Conservation (phyloP, 2,888 invertebrate genomes). For the Pseudococcus longispinus region DNA sequence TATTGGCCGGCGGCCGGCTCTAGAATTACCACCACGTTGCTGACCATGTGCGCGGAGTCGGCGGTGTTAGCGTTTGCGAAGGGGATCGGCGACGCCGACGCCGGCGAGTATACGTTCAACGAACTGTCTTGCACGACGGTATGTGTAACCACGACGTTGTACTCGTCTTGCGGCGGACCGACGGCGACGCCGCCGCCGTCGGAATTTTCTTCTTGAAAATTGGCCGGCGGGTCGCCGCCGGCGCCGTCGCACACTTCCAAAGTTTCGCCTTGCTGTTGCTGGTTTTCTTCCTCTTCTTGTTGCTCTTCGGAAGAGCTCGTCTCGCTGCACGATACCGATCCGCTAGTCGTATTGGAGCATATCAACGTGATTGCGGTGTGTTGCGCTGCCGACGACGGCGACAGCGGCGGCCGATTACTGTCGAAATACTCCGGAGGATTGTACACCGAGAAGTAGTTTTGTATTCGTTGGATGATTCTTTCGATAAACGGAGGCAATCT, state of each 20-base stretch:
- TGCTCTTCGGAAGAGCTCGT: background rate
- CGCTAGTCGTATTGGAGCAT: constrained; percentile 36
- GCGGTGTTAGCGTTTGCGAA: background rate
- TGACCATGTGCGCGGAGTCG: constrained; percentile 37
- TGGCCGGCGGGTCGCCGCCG: background rate
- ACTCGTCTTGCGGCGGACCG: background rate
- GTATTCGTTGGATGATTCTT: constrained; percentile 73
- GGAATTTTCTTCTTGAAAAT: background rate
- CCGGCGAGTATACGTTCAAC: constrained; percentile 44
- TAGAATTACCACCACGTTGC: constrained; percentile 58
- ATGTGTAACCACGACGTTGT: constrained; percentile 52
- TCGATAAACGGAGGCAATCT: constrained; percentile 73
- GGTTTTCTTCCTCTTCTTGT: background rate
- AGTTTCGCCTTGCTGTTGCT: background rate
- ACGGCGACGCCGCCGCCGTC: background rate
- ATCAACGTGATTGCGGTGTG: constrained; percentile 32
- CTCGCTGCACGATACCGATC: constrained; percentile 26
- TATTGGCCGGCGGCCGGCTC: constrained; percentile 56
- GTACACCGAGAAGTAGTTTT: constrained; percentile 74
- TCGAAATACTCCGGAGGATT: constrained; percentile 60
- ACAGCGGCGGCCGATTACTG: constrained; percentile 39
- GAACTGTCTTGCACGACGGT: constrained; percentile 50
- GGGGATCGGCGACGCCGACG: background rate
- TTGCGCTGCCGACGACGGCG: background rate
- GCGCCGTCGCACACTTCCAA: background rate